Evolutionary conservation across 1,140 invertebrate species (phyloP).

Genomic region (Andricus grossulariae): DNA sequence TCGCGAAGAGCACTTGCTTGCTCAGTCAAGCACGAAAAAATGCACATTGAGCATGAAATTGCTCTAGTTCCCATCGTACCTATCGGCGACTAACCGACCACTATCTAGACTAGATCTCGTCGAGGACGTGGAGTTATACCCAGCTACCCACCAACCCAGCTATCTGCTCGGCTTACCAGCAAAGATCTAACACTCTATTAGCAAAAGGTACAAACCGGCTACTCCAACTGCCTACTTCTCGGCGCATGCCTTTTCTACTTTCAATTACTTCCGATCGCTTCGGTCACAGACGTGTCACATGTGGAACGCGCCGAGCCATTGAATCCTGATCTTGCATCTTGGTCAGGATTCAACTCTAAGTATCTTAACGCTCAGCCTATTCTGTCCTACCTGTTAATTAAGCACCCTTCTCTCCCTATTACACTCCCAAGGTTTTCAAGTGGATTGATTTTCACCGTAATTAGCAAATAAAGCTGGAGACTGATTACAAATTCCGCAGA

Average conservation of each 20-base stretch:
- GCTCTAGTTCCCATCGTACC: constrained; percentile 57
- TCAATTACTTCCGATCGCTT: constrained; percentile 56
- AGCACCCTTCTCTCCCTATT: not conserved
- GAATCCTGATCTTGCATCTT: not conserved
- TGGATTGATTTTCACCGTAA: too few species aligned
- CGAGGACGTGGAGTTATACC: constrained; percentile 36
- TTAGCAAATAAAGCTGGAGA: too few species aligned
- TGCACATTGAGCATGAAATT: constrained; percentile 56
- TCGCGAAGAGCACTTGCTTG: constrained; percentile 45
- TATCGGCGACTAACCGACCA: constrained; percentile 46
- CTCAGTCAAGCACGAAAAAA: constrained; percentile 53
- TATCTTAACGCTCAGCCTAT: not conserved
- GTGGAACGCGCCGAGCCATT: constrained; percentile 46
- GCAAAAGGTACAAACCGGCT: constrained; percentile 44
- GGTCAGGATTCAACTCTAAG: not conserved
- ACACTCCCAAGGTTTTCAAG: not conserved
- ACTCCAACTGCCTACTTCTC: constrained; percentile 44
- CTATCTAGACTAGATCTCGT: constrained; percentile 55
- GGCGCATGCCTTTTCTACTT: constrained; percentile 54
- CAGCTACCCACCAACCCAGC: constrained; percentile 38
- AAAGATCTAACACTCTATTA: constrained; percentile 29
- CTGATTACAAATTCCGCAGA: too few species aligned
- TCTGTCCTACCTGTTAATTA: not conserved
- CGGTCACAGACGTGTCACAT: constrained; percentile 60
- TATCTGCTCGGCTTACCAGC: constrained; percentile 22